Evolutionary conservation across 2,888 invertebrate species (phyloP), one percentile per base, ranked within the genome.

Genomic region (Apoda limacodes): DNA sequence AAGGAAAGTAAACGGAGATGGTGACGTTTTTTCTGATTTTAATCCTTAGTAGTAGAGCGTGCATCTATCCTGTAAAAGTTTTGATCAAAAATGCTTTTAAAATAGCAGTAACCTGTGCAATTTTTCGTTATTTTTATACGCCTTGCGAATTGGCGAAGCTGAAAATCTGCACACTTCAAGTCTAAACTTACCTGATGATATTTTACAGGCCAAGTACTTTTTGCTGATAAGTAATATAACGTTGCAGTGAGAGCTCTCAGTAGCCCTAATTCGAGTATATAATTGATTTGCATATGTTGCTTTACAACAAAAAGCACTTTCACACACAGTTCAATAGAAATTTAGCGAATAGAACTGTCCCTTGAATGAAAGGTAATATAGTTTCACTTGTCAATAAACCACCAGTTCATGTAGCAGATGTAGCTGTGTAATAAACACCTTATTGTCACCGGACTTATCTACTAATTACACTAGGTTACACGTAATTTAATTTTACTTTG

Each of bases 301-400:
- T 62, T 56, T 56, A 54, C 50, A 59, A 57, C 53, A 64, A 52
- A 58, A 55, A 67, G 57, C 71, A 75, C 70, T 56, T 50, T 53
- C 65, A 72, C 65, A 46, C 56, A 55, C 48, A 52, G 66, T 67
- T 54, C 55, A 56, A 62, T 52, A 68, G 61, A 55, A 68, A 62
- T 17, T 17, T 17, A 17, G 7, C 17, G 7, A 62, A 62, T 54
- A 58, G 48, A 56, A 58, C 55, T 48, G 54, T 62, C 52, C 55
- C 56, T 53, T 53, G 45, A 49, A 59, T 63, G 61, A 65, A 69
- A 61, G 55, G 60, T 57, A 65, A 55, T 51, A 60, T 64, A 55
- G 52, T 72, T 74, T 74, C 71, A 72, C 76, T 75, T 71, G 74
- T 68, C 72, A 76, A 71, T 74, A 72, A 64, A 54, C 60, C 65